Evolutionary conservation across 1,140 invertebrate species (phyloP).

Genomic region (Pogonomyrmex californicus): DNA sequence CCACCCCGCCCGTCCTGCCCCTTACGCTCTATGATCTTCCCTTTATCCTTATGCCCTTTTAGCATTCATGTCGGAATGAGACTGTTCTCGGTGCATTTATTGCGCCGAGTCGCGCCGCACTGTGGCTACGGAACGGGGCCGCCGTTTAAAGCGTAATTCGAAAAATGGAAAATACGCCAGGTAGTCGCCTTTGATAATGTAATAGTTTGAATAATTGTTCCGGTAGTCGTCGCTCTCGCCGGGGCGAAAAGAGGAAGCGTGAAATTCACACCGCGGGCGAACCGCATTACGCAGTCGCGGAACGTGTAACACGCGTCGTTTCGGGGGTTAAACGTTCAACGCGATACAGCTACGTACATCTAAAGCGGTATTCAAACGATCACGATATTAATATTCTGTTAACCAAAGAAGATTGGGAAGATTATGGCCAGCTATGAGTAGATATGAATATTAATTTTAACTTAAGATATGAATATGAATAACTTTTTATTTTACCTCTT

Average conservation of each 20-base stretch:
- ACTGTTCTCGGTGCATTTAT: constrained; percentile 59
- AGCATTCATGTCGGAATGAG: constrained; percentile 56
- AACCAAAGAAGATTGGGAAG: background rate
- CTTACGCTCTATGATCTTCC: constrained; percentile 51
- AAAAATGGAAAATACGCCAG: constrained; percentile 50
- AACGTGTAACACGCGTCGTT: constrained; percentile 7
- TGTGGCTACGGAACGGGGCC: background rate
- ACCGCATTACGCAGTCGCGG: constrained; percentile 33
- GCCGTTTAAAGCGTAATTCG: constrained; percentile 58
- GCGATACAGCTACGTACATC: background rate
- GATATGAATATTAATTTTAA: constrained; percentile 1
- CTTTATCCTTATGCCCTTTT: constrained; percentile 60
- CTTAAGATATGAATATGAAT: background rate
- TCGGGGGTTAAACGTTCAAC: background rate
- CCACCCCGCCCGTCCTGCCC: constrained; percentile 9
- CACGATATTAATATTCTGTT: constrained; percentile 8
- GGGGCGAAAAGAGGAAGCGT: constrained; percentile 8
- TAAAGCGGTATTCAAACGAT: constrained; percentile 7
- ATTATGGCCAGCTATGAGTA: background rate
- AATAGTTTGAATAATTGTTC: constrained; percentile 56
- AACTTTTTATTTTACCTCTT: background rate
- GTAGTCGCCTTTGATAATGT: constrained; percentile 53
- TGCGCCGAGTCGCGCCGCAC: constrained; percentile 7
- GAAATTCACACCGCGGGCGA: constrained; percentile 32
- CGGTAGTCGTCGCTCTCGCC: constrained; percentile 33